Percentiles rank a stretch among this genome's conserved stretches.
phyloP scores from a whole-genome alignment of 2,797 vertebrate genomes.

The Vespertilio murinus region DNA sequence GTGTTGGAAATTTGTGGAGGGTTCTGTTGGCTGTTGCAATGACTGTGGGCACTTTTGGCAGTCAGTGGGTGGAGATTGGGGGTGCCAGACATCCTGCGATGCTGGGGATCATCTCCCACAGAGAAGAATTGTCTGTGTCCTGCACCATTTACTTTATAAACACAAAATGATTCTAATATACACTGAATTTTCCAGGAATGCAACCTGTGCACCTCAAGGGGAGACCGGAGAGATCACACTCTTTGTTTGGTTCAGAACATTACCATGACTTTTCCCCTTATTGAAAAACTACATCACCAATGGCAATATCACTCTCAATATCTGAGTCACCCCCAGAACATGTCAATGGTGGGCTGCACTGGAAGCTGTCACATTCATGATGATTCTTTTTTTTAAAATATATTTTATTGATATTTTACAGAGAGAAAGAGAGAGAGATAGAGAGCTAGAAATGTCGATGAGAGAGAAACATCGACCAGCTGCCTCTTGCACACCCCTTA shows the following conservation, averaged over 20 bases:
- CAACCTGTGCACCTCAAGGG: background rate
- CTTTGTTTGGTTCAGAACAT: background rate
- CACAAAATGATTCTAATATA: background rate
- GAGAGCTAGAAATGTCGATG: too few species aligned
- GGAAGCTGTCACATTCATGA: background rate
- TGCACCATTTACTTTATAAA: background rate
- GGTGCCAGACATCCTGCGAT: background rate
- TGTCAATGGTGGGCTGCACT: fast-evolving
- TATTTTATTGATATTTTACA: too few species aligned
- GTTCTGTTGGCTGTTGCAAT: background rate
- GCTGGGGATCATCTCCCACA: background rate
- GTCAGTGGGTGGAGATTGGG: background rate
- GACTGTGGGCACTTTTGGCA: background rate
- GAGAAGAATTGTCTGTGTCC: background rate
- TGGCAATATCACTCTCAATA: background rate
- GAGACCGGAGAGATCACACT: background rate
- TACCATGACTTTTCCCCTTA: background rate
- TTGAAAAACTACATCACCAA: background rate
- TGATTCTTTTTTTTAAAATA: background rate
- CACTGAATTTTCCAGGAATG: background rate
- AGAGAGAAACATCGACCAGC: too few species aligned
- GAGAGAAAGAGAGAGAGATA: too few species aligned
- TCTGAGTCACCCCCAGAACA: background rate
- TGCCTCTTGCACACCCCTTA: too few species aligned
- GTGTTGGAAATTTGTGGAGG: background rate